Conservation (phyloP, 1,140 invertebrate genomes). For the Glossosoma conforme region DNA sequence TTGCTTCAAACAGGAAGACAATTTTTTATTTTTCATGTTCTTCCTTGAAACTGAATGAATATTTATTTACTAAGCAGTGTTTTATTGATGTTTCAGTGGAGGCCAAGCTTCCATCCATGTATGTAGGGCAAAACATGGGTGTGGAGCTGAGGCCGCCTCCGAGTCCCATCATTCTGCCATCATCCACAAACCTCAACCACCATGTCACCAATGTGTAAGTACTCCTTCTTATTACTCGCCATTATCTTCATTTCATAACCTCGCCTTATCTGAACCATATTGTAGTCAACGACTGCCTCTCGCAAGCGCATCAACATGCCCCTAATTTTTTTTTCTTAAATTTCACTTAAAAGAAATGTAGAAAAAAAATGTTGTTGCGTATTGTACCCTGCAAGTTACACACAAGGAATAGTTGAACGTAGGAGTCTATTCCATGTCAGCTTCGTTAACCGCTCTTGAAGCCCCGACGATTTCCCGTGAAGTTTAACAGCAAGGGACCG, state of each 20-base stretch:
- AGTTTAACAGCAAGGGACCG: too few species aligned
- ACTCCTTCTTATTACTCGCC: slow-evolving; percentile 10
- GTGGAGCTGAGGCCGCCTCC: slow-evolving; percentile 26
- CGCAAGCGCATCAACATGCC: neutral
- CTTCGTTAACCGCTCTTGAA: too few species aligned
- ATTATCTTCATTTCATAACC: neutral
- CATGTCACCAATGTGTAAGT: slow-evolving; percentile 43
- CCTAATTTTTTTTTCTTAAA: neutral
- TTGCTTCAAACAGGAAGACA: too few species aligned
- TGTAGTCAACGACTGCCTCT: neutral
- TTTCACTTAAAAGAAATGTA: too few species aligned
- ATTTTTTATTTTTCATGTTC: too few species aligned
- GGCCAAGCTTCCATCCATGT: slow-evolving; percentile 16
- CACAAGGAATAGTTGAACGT: too few species aligned
- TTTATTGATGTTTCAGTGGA: slow-evolving; percentile 22
- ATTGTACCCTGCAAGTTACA: too few species aligned
- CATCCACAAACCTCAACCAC: slow-evolving; percentile 37
- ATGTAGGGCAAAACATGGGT: slow-evolving; percentile 33
- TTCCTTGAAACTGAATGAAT: too few species aligned
- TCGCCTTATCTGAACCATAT: neutral
- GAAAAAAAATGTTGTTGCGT: too few species aligned
- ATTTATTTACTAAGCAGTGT: too few species aligned
- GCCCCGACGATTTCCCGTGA: too few species aligned
- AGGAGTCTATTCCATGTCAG: too few species aligned
- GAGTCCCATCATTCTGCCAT: slow-evolving; percentile 32